These are phyloP conservation scores for Tragelaphus strepsiceros DNA, from an alignment of 2,113 vertebrate genomes.

Conservation along the genomic window DNA sequence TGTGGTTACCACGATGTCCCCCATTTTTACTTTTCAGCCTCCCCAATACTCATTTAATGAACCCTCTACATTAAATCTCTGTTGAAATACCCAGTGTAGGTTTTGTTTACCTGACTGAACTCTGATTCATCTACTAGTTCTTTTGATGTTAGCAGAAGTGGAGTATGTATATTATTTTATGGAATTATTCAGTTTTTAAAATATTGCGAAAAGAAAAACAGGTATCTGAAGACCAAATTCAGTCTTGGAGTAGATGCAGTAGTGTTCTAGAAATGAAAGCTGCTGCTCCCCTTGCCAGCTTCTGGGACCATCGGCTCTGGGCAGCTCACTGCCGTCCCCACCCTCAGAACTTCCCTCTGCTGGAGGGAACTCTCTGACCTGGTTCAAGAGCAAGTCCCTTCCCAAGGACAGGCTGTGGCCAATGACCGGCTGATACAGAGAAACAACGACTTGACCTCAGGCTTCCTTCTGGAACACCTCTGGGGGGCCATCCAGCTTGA, in stretches of 20 bases:
- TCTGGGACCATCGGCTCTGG: background rate
- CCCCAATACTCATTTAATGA: background rate
- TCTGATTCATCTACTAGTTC: background rate
- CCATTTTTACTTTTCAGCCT: too few species aligned
- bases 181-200: background rate
- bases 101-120: background rate
- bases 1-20: too few species aligned
- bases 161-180: background rate
- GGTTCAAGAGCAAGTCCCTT: background rate
- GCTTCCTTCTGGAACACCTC: background rate
- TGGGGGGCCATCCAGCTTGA: background rate
- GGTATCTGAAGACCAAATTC: background rate
- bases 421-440: background rate
- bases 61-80: background rate
- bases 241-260: too few species aligned
- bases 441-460: background rate
- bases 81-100: background rate
- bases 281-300: background rate
- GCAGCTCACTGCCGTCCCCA: rapidly evolving
- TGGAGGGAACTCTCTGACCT: background rate
- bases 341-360: too few species aligned
- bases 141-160: background rate
- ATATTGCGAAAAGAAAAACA: background rate
- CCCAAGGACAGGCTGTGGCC: background rate
- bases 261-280: background rate